Base-by-base conservation (phyloP, 1,140 invertebrate species). In the Eumaeus atala region DNA sequence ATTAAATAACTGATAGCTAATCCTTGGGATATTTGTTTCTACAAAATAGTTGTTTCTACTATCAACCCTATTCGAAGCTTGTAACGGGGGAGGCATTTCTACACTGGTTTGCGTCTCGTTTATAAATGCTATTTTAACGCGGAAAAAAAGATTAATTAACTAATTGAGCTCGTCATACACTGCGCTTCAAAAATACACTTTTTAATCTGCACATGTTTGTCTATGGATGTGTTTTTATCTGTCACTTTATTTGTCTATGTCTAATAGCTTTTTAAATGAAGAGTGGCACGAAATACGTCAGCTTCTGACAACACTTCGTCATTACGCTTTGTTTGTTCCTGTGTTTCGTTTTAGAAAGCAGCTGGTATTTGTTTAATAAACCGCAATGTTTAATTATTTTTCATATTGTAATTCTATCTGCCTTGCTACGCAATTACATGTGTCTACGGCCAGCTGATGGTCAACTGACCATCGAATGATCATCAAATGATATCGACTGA, bases 81-180 rank as follows among this genome's bases (percentile, higher is more conserved):
- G 64, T 68, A 61, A 61, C 67, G 63, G 67, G 76, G 77, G 78
- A 80, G 76, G 68, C 66, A 69, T 66, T 78, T 83, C 73, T 77
- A 28, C 75, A 78, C 71, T 74, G 76, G 82, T 74, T 80, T 73
- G 74, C 73, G 70, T 77, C 77, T 70, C 78, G 76, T 58, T 81
- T 83, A 82, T 84, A 85, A 85, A 83, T 84, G 80, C 80, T 85
- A 84, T 85, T 85, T 84, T 81, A 85, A 84, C 77, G 80, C 78
- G 77, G 80, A 77, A 85, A 85, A 85, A 85, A 85, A 84, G 79
- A 83, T 85, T 85, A 85, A 85, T 85, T 85, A 85, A 85, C 80
- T 85, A 84, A 85, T 85, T 84, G 82, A 84, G 77, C 74, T 72
- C 73, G 69, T 64, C 59, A 67, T 67, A 69, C 67, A 58, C 59